Base-by-base conservation (phyloP, 1,140 invertebrate genomes). In the Tetragnatha versicolor region DNA sequence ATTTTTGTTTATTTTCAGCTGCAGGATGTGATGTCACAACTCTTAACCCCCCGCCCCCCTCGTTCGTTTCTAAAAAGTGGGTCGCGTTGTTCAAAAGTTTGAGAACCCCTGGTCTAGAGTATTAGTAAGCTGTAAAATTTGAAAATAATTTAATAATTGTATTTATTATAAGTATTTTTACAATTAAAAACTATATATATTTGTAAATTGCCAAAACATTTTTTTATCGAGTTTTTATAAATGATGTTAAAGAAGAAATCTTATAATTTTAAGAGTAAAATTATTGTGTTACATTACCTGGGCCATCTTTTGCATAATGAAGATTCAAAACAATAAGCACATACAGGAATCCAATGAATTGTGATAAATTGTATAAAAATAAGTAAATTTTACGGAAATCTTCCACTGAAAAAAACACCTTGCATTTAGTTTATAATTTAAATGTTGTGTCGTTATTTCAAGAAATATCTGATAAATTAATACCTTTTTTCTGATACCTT, bases 361-460 rank as follows among this genome's bases (percentile, higher is more conserved):
- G 95, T 84, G 92, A 93, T 73, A 97, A 86, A 86, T 97, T 98
- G 86, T 97, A 98, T 55, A 96, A 85, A 73, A 94, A 90, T 55
- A 97, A 86, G 85, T 98, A 98, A 0, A 93, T 92, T 83, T 93
- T 94, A 82, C 92, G 92, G 12, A 92, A 88, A 83, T 93, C 91
- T 85, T 95, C 68, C 51, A 80, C 81, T 80, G 45, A 20, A 81
- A 79, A 58, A 60, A 81, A 76, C 31, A 33, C 4, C 45, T 42
- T 49, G 25, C 27, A 77, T n/a, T 14, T 0, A 75, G 61, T 58
- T 72, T 33, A 14, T 45, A 72, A 70, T 51, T 14, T 65, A 58
- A 22, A 53, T 65, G 3, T 22, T 7, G 6, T 25, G 27, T 9
- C 22, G 7, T 12, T 55, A 25, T 22, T 55, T 55, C 20, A 20